Evolutionary conservation across 2,113 vertebrate genomes (phyloP).

Genomic region (Nyctereutes procyonoides): DNA sequence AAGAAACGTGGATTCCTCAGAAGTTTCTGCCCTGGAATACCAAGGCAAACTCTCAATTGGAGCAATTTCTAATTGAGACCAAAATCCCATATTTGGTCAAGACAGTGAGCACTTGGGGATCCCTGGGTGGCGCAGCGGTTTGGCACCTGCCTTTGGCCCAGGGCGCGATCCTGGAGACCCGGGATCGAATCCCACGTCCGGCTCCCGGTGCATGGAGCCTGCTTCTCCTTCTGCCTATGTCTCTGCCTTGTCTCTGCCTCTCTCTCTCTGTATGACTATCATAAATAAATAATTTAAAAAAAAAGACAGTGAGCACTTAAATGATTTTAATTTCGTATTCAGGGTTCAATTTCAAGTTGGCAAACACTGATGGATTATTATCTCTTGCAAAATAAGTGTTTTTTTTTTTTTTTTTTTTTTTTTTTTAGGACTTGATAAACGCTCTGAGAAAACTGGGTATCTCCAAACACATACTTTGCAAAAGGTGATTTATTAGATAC

Average conservation of each 20-base stretch:
- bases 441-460: not conserved
- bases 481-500: not conserved
- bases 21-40: not conserved
- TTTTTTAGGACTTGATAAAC: not conserved
- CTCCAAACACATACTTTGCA: not conserved
- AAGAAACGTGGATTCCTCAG: not conserved
- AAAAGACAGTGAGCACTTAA: not conserved
- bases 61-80: not conserved
- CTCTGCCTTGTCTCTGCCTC: no score
- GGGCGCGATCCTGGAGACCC: no score
- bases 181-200: no score
- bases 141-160: no score
- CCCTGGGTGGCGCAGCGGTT: no score
- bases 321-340: constrained; percentile 21
- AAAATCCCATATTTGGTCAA: not conserved
- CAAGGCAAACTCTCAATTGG: not conserved
- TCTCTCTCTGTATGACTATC: no score
- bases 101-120: not conserved
- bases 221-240: no score
- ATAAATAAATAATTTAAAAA: no score
- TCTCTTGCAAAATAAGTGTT: not conserved
- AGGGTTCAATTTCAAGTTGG: constrained; percentile 1
- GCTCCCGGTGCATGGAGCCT: no score
- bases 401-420: not conserved
- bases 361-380: not conserved